phyloP scores from a whole-genome alignment of 2,888 invertebrate genomes.

The Cephus rjabovi region DNA sequence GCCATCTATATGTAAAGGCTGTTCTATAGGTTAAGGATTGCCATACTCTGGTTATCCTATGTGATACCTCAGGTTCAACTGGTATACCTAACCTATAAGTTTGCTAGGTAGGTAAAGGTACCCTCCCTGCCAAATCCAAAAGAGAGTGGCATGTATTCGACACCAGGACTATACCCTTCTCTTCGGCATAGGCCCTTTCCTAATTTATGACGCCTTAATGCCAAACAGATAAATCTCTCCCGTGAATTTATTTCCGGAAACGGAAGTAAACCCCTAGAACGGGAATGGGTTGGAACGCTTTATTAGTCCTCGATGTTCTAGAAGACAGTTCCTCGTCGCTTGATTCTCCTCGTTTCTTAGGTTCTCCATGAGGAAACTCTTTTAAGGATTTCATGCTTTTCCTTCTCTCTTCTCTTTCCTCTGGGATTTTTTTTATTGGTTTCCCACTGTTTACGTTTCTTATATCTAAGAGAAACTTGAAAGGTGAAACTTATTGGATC shows the following conservation, averaged over 20 bases:
- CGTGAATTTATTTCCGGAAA: constrained; percentile 25
- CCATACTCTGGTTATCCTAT: not conserved
- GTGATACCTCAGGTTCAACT: not conserved
- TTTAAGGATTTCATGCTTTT: not conserved
- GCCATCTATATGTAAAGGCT: not conserved
- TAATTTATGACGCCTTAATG: constrained; percentile 30
- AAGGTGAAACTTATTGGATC: not conserved
- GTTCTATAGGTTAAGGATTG: not conserved
- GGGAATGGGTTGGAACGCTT: constrained; percentile 1
- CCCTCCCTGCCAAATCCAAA: not conserved
- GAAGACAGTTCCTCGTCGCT: not conserved
- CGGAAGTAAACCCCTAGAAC: constrained; percentile 6
- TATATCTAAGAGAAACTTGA: not conserved
- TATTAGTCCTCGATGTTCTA: constrained; percentile 27
- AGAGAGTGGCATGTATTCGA: constrained; percentile 3
- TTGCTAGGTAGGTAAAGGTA: not conserved
- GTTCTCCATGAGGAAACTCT: not conserved
- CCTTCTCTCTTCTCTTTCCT: not conserved
- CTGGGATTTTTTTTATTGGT: not conserved
- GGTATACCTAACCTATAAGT: not conserved
- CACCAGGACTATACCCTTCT: not conserved
- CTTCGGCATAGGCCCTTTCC: not conserved
- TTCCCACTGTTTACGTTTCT: not conserved
- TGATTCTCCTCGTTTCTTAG: not conserved
- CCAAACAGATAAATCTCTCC: constrained; percentile 23